Evolutionary conservation across 2,888 invertebrate species (phyloP).

Genomic region (Heliconius sara): DNA sequence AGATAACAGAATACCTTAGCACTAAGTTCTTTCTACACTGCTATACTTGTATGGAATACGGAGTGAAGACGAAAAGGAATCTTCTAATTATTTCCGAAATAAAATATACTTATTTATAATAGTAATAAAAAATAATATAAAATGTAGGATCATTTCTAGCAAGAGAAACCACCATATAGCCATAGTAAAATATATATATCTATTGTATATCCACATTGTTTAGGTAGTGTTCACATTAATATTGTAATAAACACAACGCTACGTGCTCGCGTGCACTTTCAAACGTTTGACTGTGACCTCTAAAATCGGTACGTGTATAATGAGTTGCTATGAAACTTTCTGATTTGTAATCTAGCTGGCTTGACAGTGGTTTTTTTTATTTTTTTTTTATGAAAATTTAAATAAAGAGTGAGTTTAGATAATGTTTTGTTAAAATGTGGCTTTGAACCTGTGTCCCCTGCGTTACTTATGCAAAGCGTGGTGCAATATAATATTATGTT

Average conservation of each 20-base stretch:
- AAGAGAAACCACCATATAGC: not conserved
- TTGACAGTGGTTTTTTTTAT: not conserved
- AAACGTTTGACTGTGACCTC: constrained; percentile 72
- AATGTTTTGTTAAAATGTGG: not conserved
- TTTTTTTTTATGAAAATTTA: not conserved
- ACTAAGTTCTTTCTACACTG: no score
- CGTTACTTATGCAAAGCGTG: not conserved
- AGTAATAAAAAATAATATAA: no score
- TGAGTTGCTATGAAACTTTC: constrained; percentile 57
- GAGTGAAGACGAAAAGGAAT: no score
- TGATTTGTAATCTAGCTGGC: constrained; percentile 45
- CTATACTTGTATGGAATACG: no score
- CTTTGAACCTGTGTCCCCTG: not conserved
- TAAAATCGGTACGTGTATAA: constrained; percentile 75
- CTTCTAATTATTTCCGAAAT: no score
- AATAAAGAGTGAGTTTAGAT: not conserved
- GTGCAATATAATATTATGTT: no score
- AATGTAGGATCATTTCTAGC: not conserved
- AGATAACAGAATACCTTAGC: no score
- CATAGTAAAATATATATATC: not conserved
- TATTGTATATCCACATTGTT: constrained; percentile 11
- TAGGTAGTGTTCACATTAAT: constrained; percentile 40
- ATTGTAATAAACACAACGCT: constrained; percentile 39
- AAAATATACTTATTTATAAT: no score
- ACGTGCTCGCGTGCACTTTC: constrained; percentile 68